Base-by-base conservation (phyloP, 2,797 vertebrate species). In the Danio aesculapii region DNA sequence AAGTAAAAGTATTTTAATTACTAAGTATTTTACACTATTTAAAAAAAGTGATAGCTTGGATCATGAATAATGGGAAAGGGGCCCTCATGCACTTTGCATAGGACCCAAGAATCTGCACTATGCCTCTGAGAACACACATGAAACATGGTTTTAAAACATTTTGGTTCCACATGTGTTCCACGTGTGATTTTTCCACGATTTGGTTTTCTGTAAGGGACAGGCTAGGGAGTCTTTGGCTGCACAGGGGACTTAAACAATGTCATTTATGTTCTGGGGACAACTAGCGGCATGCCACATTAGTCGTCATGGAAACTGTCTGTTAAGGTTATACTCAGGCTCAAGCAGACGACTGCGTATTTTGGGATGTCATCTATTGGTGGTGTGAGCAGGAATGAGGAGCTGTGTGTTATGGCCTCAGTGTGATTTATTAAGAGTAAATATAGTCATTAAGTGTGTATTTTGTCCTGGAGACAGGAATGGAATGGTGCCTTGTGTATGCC, bases 291-390 rank as follows among this genome's bases (percentile, higher is more conserved):
- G 75, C 71, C 77, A 84, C 63, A 53, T 59, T 84, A 76, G 91
- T 93, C 91, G 85, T 90, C 87, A 90, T 91, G 90, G 91, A 39
- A 81, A 92, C 90, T 74, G 87, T 68, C 83, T 41, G 58, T 74
- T 75, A 79, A 88, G 84, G 88, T 86, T 88, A 87, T 66, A 67
- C 53, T 86, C 52, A 52, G 81, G 70, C 53, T 86, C 49, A 52
- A 81, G 70, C 82, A 84, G 85, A 77, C 39, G 64, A 76, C 68
- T 70, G 69, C 75, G 80, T 81, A 77, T 82, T 80, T 83, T 66
- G 49, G 77, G 74, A 81, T 88, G 76, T 87, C 47, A 69, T 58
- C 41, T 49, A 55, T 46, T 58, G 43, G 77, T 11, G 83, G 6
- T 53, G 41, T 55, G 63, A 71, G 77, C 47, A 41, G 73, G 83